Percentiles rank a stretch among this genome's conserved stretches.
Evolutionary conservation across 2,888 invertebrate genomes (phyloP).

Genomic region (Clanis bilineata): DNA sequence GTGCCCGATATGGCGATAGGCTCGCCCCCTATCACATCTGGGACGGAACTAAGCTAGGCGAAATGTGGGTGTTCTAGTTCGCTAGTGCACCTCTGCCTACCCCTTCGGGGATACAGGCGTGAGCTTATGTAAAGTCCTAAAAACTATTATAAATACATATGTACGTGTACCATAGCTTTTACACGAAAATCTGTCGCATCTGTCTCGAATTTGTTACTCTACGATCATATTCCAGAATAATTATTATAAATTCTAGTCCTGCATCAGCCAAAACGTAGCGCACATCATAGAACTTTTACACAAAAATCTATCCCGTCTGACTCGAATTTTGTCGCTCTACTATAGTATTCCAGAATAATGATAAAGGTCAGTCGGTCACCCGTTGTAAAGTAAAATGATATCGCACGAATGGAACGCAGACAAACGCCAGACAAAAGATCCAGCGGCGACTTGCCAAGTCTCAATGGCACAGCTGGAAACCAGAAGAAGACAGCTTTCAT

Average conservation of each 20-base stretch:
- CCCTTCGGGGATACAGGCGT: no score
- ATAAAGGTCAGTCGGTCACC: slow-evolving; percentile 18
- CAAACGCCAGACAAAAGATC: slow-evolving; percentile 44
- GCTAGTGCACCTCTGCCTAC: no score
- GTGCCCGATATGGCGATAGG: no score
- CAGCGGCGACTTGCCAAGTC: slow-evolving; percentile 36
- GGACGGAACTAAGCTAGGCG: no score
- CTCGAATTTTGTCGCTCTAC: background rate
- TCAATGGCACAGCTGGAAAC: slow-evolving; percentile 18
- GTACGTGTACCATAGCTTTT: background rate
- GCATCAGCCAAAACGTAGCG: no score
- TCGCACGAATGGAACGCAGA: slow-evolving; percentile 30
- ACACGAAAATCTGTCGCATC: background rate
- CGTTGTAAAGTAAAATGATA: slow-evolving; percentile 30
- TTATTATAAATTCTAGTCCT: no score
- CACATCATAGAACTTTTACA: background rate
- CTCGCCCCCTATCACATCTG: no score
- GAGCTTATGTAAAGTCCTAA: no score
- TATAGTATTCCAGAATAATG: background rate
- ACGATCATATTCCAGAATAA: background rate
- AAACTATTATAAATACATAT: no score
- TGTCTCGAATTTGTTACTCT: background rate
- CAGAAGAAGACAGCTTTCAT: slow-evolving; percentile 7
- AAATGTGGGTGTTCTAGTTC: no score
- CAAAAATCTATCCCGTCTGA: background rate